Evolutionary conservation across 2,888 invertebrate species (phyloP).

Genomic region (Lypha dubia): DNA sequence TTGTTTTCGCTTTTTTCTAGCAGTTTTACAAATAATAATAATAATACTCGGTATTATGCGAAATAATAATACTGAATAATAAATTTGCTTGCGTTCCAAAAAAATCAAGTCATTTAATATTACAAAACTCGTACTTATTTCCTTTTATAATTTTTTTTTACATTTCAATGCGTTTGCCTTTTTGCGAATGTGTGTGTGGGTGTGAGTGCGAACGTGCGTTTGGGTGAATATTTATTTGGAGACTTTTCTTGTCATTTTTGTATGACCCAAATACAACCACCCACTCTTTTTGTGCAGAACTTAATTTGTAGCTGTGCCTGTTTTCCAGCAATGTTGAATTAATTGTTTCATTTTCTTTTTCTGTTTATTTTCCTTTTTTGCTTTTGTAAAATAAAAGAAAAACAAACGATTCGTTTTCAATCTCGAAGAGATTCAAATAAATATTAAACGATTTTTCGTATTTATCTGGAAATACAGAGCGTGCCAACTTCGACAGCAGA

Average conservation of each 20-base stretch:
- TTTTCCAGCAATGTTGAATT: conserved; percentile 30
- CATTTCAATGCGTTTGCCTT: conserved; percentile 20
- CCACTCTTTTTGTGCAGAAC: conserved; percentile 28
- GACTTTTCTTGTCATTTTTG: conserved; percentile 32
- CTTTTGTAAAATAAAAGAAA: conserved; percentile 24
- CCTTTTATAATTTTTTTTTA: conserved; percentile 13
- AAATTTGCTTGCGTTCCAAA: conserved; percentile 39
- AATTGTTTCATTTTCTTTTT: background rate
- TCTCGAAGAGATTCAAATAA: background rate
- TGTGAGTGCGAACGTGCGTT: conserved; percentile 1
- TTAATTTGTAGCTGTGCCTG: conserved; percentile 28
- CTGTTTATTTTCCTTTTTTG: conserved; percentile 13
- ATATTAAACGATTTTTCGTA: conserved; percentile 16
- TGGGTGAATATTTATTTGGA: conserved; percentile 28
- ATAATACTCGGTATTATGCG: conserved; percentile 14
- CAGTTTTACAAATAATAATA: background rate
- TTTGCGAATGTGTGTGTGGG: background rate
- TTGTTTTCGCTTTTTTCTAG: conserved; percentile 26
- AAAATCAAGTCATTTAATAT: conserved; percentile 29
- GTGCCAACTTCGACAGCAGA: no score
- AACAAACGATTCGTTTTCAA: background rate
- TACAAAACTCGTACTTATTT: conserved; percentile 33
- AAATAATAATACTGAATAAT: conserved; percentile 24
- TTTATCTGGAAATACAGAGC: background rate
- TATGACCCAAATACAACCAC: conserved; percentile 62